These are phyloP conservation scores for Thymelicus sylvestris DNA, from an alignment of 2,888 invertebrate genomes.

Conservation along the genomic window DNA sequence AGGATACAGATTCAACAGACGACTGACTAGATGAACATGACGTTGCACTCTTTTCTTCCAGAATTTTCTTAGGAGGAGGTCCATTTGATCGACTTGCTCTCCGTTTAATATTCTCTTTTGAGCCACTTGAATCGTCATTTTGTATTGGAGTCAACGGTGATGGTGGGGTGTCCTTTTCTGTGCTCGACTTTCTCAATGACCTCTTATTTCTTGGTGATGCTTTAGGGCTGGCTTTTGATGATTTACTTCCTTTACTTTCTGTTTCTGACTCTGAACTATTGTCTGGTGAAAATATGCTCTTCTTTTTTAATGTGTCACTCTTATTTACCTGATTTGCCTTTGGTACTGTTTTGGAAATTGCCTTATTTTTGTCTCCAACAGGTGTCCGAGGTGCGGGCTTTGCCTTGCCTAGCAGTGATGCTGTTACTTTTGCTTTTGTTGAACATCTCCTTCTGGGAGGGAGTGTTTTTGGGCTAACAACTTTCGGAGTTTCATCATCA, in stretches of 20 bases:
- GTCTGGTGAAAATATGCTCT: conserved; percentile 93
- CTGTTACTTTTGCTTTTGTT: conserved; percentile 86
- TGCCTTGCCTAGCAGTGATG: conserved; percentile 85
- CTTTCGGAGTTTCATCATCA: conserved; percentile 84
- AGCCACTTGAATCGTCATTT: conserved; percentile 66
- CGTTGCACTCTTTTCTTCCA: conserved; percentile 72
- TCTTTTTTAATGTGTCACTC: conserved; percentile 83
- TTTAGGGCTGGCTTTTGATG: conserved; percentile 63
- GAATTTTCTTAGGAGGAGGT: conserved; percentile 72
- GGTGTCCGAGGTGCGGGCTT: conserved; percentile 61
- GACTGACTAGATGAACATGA: conserved; percentile 79
- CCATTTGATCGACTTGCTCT: conserved; percentile 67
- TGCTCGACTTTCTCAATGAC: conserved; percentile 69
- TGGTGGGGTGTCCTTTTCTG: conserved; percentile 63
- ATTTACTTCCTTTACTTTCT: conserved; percentile 63
- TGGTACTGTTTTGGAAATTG: conserved; percentile 66
- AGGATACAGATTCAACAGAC: conserved; percentile 74
- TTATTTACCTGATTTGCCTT: conserved; percentile 62
- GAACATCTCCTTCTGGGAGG: conserved; percentile 80
- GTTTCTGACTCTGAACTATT: conserved; percentile 83
- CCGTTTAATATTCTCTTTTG: conserved; percentile 66
- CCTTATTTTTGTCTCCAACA: conserved; percentile 74
- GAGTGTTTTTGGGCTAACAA: conserved; percentile 63
- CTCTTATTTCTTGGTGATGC: conserved; percentile 64
- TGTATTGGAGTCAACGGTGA: conserved; percentile 54